Conservation (phyloP, 2,797 vertebrate genomes). For the Rhinogobio ventralis region DNA sequence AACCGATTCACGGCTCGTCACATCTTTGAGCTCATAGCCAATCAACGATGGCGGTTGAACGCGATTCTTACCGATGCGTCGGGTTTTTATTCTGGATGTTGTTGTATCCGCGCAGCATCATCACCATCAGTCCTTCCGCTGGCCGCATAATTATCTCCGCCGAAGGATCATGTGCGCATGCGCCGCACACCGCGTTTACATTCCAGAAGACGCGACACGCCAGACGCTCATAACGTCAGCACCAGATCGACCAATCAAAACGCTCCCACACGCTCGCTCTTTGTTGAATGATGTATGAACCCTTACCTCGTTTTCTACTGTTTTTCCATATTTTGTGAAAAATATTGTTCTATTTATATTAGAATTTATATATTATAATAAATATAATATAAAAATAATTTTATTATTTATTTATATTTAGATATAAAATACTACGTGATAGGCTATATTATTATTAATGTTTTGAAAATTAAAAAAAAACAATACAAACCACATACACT, state of each 20-base stretch:
- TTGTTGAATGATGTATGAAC: not conserved
- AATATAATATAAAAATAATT: too few species aligned
- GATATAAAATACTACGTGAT: too few species aligned
- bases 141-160: not conserved
- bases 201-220: not conserved
- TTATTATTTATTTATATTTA: too few species aligned
- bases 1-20: too few species aligned
- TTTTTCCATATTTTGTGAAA: not conserved
- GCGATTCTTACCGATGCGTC: slow-evolving; percentile 19
- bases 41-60: not conserved
- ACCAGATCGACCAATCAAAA: not conserved
- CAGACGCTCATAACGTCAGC: not conserved
- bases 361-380: not conserved
- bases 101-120: not conserved
- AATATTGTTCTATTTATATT: not conserved
- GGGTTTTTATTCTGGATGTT: not conserved
- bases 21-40: not conserved
- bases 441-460: too few species aligned
- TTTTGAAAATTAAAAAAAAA: not conserved
- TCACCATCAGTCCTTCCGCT: not conserved
- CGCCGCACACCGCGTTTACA: not conserved
- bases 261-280: not conserved
- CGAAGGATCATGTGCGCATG: not conserved
- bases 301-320: not conserved
- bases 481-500: not conserved